Conservation (phyloP, 2,113 vertebrate species). For the Neolamprologus caudopunctatus region DNA sequence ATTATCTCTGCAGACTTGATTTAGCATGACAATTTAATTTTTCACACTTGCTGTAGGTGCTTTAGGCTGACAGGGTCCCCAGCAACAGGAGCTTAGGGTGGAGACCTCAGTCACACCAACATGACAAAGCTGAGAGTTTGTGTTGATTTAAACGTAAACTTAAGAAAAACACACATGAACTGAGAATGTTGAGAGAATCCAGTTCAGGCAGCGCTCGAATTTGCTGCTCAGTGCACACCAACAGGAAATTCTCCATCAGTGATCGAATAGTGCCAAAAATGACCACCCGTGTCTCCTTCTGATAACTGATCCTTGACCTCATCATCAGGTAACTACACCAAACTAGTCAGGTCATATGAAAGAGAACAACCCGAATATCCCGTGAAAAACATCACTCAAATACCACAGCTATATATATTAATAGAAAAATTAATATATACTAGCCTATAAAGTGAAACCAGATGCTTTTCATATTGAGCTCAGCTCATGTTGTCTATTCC, state of each 20-base stretch:
- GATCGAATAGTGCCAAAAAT: background rate
- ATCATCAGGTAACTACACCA: background rate
- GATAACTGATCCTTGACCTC: background rate
- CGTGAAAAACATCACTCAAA: background rate
- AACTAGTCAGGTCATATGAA: background rate
- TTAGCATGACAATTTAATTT: background rate
- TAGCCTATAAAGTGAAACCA: background rate
- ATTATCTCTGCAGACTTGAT: background rate
- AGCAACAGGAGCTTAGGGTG: background rate
- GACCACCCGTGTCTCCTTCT: background rate
- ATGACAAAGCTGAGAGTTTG: background rate
- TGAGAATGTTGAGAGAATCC: background rate
- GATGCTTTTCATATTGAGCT: background rate
- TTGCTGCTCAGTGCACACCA: background rate
- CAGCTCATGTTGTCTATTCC: background rate
- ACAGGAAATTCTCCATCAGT: background rate
- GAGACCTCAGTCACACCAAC: background rate
- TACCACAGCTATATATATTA: background rate
- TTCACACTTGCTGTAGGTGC: background rate
- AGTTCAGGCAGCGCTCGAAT: background rate
- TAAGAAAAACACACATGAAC: background rate
- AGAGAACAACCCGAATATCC: background rate
- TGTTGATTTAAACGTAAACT: fast-evolving
- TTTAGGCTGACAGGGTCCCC: background rate
- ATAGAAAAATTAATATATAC: background rate